phyloP scores from a whole-genome alignment of 2,113 vertebrate genomes.

The Corythornis madagascariensis region DNA sequence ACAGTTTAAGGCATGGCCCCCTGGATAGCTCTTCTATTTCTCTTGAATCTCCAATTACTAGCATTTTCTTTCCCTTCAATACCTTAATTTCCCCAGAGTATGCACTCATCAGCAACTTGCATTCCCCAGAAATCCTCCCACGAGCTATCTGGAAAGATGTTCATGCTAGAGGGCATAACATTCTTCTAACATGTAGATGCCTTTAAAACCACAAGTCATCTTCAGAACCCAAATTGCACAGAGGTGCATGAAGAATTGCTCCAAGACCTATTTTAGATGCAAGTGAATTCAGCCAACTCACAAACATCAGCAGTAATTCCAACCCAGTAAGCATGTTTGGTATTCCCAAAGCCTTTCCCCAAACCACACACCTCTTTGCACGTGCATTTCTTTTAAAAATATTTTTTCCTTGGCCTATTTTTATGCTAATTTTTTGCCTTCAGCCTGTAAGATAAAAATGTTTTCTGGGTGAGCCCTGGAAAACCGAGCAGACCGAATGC shows the following conservation, averaged over 20 bases:
- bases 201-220: slow-evolving; percentile 48
- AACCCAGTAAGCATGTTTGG: slow-evolving; percentile 11
- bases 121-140: slow-evolving; percentile 41
- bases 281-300: not conserved
- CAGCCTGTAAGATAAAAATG: slow-evolving; percentile 55
- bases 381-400: slow-evolving; percentile 13
- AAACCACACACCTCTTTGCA: slow-evolving; percentile 43
- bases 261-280: not conserved
- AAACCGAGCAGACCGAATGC: slow-evolving; percentile 51
- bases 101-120: slow-evolving; percentile 1
- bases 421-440: slow-evolving; percentile 44
- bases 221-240: not conserved
- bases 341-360: not conserved
- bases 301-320: slow-evolving; percentile 47
- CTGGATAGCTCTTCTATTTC: not conserved
- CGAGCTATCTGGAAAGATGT: slow-evolving; percentile 21
- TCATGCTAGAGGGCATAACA: slow-evolving; percentile 25
- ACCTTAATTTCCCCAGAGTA: slow-evolving; percentile 12
- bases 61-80: not conserved
- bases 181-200: slow-evolving; percentile 1
- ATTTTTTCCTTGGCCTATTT: slow-evolving; percentile 35
- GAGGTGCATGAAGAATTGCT: slow-evolving; percentile 32
- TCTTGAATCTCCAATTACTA: not conserved
- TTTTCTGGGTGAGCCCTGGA: slow-evolving; percentile 47
- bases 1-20: not conserved